A percentile compares a stretch with the other conserved stretches of the same genome.
phyloP scores from a whole-genome alignment of 2,797 vertebrate species.

The Iguana delicatissima region DNA sequence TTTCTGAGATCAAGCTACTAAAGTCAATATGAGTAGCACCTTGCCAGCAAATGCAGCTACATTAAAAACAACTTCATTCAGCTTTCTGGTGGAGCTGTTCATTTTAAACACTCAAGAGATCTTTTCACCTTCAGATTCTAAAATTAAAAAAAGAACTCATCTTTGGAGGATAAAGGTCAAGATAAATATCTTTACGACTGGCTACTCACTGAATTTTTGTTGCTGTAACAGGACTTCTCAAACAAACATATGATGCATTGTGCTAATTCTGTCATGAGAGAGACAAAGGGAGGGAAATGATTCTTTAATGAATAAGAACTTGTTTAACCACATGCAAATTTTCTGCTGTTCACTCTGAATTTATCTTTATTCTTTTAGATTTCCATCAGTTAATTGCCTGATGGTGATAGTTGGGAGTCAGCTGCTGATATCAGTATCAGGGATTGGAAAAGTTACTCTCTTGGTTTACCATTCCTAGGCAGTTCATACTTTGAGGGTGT shows the following conservation, averaged over 20 bases:
- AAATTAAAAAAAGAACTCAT: slow-evolving; percentile 56
- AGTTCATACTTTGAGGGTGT: no score
- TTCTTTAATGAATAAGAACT: slow-evolving; percentile 14
- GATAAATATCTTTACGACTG: slow-evolving; percentile 67
- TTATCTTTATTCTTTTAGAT: not conserved
- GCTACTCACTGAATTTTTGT: slow-evolving; percentile 69
- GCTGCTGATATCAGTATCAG: not conserved
- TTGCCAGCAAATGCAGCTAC: slow-evolving; percentile 55
- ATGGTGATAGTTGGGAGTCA: not conserved
- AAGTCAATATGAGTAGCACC: slow-evolving; percentile 54
- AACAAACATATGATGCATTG: not conserved
- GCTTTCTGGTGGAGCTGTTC: slow-evolving; percentile 57
- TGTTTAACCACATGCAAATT: slow-evolving; percentile 54
- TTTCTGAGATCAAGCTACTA: slow-evolving; percentile 55
- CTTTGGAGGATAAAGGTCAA: slow-evolving; percentile 63
- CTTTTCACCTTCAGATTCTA: slow-evolving; percentile 46
- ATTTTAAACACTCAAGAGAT: slow-evolving; percentile 55
- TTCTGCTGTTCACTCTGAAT: slow-evolving; percentile 47
- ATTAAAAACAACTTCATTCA: slow-evolving; percentile 65
- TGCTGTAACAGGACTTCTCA: slow-evolving; percentile 57
- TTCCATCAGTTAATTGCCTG: not conserved
- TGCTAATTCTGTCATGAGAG: slow-evolving; percentile 50
- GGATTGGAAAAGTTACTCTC: not conserved
- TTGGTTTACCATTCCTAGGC: not conserved
- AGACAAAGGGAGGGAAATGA: slow-evolving; percentile 27